Base-by-base conservation (phyloP, 2,888 invertebrate genomes). In the Platynereis dumerilii region DNA sequence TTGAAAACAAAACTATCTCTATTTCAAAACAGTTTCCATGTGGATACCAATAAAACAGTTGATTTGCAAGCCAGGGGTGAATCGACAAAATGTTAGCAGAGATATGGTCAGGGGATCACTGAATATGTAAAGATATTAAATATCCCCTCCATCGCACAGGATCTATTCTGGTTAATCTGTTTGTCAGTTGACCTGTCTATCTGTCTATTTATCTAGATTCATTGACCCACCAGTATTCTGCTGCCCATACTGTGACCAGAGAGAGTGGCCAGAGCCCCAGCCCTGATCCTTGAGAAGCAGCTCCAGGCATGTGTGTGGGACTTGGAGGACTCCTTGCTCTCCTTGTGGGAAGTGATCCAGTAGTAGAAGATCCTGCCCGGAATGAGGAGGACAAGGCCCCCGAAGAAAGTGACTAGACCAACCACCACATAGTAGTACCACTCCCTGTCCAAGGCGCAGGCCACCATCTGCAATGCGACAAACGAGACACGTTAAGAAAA, bases 361-460 rank as follows among this genome's bases (percentile, higher is more conserved):
- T 66, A 64, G 66, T 66, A 69, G 27, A 34, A 10, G 53, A 64
- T n/a, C 1, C 66, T 26, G 48, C 44, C 45, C 10, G 69, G 69
- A 20, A 69, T 28, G 20, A 69, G 58, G 22, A 69, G 20, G 29
- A 69, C 20, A 5, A 69, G 63, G 15, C 69, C 69, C 2, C 69
- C 69, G 28, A 69, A 58, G 65, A 67, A 67, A 29, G 67, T 54
- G 54, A 67, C 57, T 17, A 67, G 60, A 15, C 65, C 34, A 24
- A 60, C 65, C n/a, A 53, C 53, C 44, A 69, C 65, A 60, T 68
- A 56, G 26, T 58, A 63, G 58, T 63, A 62, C 69, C 69, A 69
- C 12, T 61, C 15, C 12, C 1, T 15, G 15, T 65, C 63, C 44
- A 54, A 28, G 12, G 65, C 64, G 48, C 69, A 69, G 12, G 69